These are phyloP conservation scores for Lingula anatina DNA, from an alignment of 2,888 invertebrate genomes.

Conservation along the genomic window DNA sequence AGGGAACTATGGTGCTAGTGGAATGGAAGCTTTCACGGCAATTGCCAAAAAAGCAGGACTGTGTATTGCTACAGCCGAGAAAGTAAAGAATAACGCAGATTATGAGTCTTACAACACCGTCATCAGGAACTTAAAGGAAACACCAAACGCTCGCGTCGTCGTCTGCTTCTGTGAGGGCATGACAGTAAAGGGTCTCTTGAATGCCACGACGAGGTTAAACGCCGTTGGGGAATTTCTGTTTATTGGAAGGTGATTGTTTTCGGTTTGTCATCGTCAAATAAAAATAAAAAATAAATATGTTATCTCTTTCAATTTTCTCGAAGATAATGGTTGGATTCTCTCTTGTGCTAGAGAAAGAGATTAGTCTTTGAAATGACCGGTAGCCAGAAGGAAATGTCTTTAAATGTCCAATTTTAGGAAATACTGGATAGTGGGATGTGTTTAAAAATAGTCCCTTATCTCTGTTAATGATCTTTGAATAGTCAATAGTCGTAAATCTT, in stretches of 20 bases:
- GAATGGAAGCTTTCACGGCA: conserved; percentile 70
- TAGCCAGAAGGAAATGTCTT: too few species aligned
- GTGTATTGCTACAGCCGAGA: conserved; percentile 68
- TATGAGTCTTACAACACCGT: conserved; percentile 54
- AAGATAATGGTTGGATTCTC: too few species aligned
- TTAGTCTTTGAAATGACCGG: too few species aligned
- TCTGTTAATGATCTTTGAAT: conserved; percentile 40
- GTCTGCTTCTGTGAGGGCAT: conserved; percentile 77
- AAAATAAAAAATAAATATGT: background rate
- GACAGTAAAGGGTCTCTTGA: conserved; percentile 64
- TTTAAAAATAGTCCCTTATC: too few species aligned
- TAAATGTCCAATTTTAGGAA: background rate
- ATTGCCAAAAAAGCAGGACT: conserved; percentile 64
- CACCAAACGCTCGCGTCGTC: conserved; percentile 60
- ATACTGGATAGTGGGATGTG: too few species aligned
- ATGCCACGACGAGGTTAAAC: conserved; percentile 60
- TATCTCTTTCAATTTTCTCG: too few species aligned
- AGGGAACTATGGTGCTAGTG: conserved; percentile 75
- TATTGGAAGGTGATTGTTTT: conserved; percentile 60
- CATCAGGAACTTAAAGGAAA: conserved; percentile 58
- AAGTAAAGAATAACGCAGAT: conserved; percentile 61
- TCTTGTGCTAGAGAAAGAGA: too few species aligned
- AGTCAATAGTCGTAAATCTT: too few species aligned
- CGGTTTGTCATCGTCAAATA: background rate
- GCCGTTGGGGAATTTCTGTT: conserved; percentile 62